A percentile compares a stretch with the other conserved stretches of the same genome.
These are phyloP conservation scores for Myotis lucifugus DNA, from an alignment of 2,113 vertebrate species.

Conservation along the genomic window DNA sequence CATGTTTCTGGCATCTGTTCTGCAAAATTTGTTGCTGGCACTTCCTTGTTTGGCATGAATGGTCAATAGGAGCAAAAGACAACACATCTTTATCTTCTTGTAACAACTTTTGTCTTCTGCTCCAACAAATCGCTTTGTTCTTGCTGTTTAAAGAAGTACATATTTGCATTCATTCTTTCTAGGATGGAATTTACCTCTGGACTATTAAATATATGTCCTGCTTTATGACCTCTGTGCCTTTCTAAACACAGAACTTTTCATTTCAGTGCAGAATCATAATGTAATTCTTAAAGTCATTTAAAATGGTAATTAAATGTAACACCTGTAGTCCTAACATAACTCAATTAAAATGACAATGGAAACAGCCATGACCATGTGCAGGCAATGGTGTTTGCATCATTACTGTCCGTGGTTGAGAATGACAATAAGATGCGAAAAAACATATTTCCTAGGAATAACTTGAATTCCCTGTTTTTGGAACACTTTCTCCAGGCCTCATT, in stretches of 20 bases:
- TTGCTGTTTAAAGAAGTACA: neutral
- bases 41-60: neutral
- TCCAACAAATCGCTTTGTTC: neutral
- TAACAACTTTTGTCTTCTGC: neutral
- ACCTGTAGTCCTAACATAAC: neutral
- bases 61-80: neutral
- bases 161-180: neutral
- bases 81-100: neutral
- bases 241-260: neutral
- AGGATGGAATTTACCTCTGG: neutral
- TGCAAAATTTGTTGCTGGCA: neutral
- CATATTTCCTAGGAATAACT: neutral
- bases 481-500: neutral
- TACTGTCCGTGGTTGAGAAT: neutral
- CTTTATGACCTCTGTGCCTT: neutral
- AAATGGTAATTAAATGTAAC: neutral
- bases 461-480: neutral
- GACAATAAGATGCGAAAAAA: neutral
- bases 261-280: neutral
- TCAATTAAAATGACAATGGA: neutral
- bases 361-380: neutral
- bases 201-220: neutral
- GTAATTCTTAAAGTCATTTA: constrained; percentile 16
- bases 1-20: neutral
- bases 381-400: neutral